Conservation (phyloP, 1,140 invertebrate species). For the Macrostomum lignano region DNA sequence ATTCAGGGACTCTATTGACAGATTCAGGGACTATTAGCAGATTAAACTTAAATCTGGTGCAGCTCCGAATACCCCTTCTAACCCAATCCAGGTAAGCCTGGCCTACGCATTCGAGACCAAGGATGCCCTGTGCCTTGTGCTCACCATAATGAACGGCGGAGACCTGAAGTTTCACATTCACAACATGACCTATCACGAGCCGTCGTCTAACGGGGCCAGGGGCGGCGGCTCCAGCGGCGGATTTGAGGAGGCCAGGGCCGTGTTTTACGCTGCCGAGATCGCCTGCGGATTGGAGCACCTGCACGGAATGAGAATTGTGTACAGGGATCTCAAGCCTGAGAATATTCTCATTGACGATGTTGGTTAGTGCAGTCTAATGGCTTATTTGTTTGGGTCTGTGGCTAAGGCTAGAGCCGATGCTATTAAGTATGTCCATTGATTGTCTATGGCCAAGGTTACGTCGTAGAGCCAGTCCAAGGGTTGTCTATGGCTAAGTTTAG, state of each 20-base stretch:
- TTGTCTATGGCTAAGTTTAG: too few relatives aligned
- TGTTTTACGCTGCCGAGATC: conserved; percentile 90
- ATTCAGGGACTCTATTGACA: too few relatives aligned
- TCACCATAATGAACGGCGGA: conserved; percentile 98
- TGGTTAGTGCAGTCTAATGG: too few relatives aligned
- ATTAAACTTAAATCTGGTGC: too few relatives aligned
- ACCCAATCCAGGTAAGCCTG: conserved; percentile 49
- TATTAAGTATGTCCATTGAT: too few relatives aligned
- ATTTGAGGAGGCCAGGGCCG: conserved; percentile 58
- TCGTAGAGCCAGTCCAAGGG: too few relatives aligned
- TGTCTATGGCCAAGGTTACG: too few relatives aligned
- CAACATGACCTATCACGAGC: conserved; percentile 72
- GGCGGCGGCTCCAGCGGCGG: conserved; percentile 49
- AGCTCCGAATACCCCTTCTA: too few relatives aligned
- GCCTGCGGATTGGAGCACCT: conserved; percentile 58
- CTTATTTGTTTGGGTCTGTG: too few relatives aligned
- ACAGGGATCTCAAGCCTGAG: conserved; percentile 34
- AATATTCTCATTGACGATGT: conserved; percentile 32
- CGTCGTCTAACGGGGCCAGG: too few relatives aligned
- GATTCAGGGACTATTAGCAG: too few relatives aligned
- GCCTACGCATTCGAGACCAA: conserved; percentile 98
- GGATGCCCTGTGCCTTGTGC: conserved; percentile 79
- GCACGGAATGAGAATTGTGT: conserved; percentile 44
- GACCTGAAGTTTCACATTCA: conserved; percentile 99
- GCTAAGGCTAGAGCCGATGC: too few relatives aligned